These are phyloP conservation scores for Drosophila parabipectinata DNA, from an alignment of 1,140 invertebrate species.

Conservation along the genomic window DNA sequence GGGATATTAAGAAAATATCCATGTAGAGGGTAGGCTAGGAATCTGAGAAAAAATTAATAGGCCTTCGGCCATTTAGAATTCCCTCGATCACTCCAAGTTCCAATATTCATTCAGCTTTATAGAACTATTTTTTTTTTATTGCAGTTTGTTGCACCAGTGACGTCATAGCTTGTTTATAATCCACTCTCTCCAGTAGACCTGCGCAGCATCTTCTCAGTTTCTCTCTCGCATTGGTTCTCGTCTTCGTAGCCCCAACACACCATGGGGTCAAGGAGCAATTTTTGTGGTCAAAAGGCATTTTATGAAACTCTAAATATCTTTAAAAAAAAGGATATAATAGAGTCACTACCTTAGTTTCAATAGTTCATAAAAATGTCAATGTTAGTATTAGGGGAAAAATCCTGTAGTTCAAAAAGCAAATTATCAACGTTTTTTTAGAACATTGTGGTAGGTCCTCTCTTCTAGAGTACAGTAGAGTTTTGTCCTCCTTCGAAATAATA, in stretches of 20 bases:
- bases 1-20: background rate
- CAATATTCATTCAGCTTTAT: background rate
- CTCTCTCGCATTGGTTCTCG: background rate
- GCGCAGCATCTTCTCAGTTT: constrained; percentile 12
- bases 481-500: too few species aligned
- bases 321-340: too few species aligned
- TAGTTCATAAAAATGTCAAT: too few species aligned
- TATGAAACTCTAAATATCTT: too few species aligned
- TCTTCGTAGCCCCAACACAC: background rate
- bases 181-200: constrained; percentile 22
- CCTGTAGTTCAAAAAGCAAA: too few species aligned
- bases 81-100: constrained; percentile 9
- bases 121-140: background rate
- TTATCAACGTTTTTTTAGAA: too few species aligned
- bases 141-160: constrained; percentile 12
- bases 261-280: too few species aligned
- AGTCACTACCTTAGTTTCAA: too few species aligned
- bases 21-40: background rate
- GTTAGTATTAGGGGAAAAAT: too few species aligned
- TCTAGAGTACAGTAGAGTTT: too few species aligned
- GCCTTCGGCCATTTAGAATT: background rate
- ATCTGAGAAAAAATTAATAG: background rate
- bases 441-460: too few species aligned
- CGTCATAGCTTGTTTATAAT: constrained; percentile 1
- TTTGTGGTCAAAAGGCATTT: too few species aligned